Base-by-base conservation (phyloP, 2,797 vertebrate genomes). In the Galago senegalensis region DNA sequence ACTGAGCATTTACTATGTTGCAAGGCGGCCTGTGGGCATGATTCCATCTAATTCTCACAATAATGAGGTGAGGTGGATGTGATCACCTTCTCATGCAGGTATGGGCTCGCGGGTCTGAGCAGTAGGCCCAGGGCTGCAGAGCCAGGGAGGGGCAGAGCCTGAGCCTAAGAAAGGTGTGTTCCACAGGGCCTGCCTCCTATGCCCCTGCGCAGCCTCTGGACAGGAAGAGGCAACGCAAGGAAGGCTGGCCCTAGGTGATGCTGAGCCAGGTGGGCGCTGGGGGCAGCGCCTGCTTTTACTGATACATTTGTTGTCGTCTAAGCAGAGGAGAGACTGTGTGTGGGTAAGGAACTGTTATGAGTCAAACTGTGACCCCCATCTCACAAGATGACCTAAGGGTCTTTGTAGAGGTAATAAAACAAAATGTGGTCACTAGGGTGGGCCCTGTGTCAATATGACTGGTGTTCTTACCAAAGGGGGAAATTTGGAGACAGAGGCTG, bases 141-240 rank as follows among this genome's bases (percentile, higher is more conserved):
- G 83, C 20, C 27, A 29, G 9, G 43, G 31, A 89, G 37, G 8
- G 76, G 5, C 27, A 16, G 75, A 83, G 46, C n/a, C 29, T 23
- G 61, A 67, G 25, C 29, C 67, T 10, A 8, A 1, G 27, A 53
- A 56, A 16, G 7, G 23, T 16, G 34, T 18, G 0, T 53, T 20
- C 69, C 53, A 17, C 31, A 0, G 0, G n/a, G 43, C 20, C 75
- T 27, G 21, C 25, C 11, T 70, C 21, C 40, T 0, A 16, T 4
- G 0, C 27, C 60, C n/a, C 13, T 7, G 87, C 73, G 16, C 9
- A 1, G 61, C 49, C 29, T 34, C 53, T 0, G 1, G 7, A 31
- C 16, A 40, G 16, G 43, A 14, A 25, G 67, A 8, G 31, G 37
- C 2, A 2, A 25, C 20, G 11, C 2, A 1, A n/a, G 63, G 76